Base-by-base conservation (phyloP, 2,888 invertebrate genomes). In the Pocota personata region DNA sequence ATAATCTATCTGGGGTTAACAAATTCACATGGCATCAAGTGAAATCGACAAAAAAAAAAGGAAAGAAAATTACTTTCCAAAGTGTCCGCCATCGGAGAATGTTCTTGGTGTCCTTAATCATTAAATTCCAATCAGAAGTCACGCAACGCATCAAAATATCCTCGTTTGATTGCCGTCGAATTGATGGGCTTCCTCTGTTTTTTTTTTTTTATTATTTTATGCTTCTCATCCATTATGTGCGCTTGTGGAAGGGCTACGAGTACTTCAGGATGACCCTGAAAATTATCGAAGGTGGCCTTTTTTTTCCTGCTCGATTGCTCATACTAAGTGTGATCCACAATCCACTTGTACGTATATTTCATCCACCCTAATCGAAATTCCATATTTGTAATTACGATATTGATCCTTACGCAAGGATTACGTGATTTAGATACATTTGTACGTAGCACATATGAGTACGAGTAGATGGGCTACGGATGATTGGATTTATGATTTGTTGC, bases 401-500 rank as follows among this genome's bases (percentile, higher is more conserved):
- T 69, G 79, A 75, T 80, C 75, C 75, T 60, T 58, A 58, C 71
- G 71, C 55, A 75, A 64, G 69, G 71, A 76, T 80, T 71, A 80
- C 75, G 75, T 80, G 80, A 66, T 79, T 66, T 46, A 58, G 69
- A 75, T 79, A 66, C 69, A 58, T 72, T 46, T 50, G 60, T 48
- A 16, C 24, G n/a, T n/a, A n/a, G n/a, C 50, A 14, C 16, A 27
- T 12, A 14, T 19, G 3, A 7, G 16, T 4, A 30, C 30, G 7
- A 8, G 16, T 12, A 21, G 19, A 48, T 35, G 1, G 32, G 6
- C 32, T 52, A 60, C 37, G 73, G 57, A 10, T 62, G 67, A 76
- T 76, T 84, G 58, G 71, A 80, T 84, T 80, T 84, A 84, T 84
- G 84, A 84, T 84, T 84, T 84, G 79, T 71, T 60, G 58, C 66